A percentile compares a stretch with the other conserved stretches of the same genome.
phyloP scores from a whole-genome alignment of 2,888 invertebrate species.

The Cyaniris semiargus region DNA sequence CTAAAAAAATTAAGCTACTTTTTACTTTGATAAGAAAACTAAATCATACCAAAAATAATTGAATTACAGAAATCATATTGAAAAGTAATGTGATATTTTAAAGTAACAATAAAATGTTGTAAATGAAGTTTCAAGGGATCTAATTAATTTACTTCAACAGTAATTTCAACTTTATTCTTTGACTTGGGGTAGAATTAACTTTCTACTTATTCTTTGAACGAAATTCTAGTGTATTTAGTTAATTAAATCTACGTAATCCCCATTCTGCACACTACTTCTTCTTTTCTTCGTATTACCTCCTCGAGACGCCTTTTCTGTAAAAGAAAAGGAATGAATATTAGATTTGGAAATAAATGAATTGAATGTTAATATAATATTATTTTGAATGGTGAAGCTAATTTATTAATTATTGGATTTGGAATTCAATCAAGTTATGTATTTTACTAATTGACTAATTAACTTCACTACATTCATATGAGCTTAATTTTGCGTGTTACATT shows the following conservation, averaged over 20 bases:
- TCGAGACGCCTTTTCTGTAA: constrained; percentile 90
- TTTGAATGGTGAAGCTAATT: background rate
- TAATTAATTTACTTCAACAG: background rate
- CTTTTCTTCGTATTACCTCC: constrained; percentile 81
- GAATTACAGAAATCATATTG: no score
- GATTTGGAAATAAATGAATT: constrained; percentile 34
- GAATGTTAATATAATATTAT: constrained; percentile 22
- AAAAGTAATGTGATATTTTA: background rate
- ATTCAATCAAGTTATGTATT: background rate
- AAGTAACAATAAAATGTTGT: background rate
- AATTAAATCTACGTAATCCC: background rate
- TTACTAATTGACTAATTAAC: background rate
- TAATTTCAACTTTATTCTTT: background rate
- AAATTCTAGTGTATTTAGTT: background rate
- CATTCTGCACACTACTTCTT: constrained; percentile 41
- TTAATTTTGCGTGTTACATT: background rate
- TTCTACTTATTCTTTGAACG: background rate
- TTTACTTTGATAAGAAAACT: no score
- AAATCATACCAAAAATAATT: no score
- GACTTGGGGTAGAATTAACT: background rate
- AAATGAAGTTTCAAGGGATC: background rate
- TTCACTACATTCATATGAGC: background rate
- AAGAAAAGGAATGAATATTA: constrained; percentile 74
- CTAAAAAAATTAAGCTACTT: no score
- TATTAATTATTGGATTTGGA: background rate